Conservation (phyloP, 2,888 invertebrate genomes). For the Harpagoxenus sublaevis region DNA sequence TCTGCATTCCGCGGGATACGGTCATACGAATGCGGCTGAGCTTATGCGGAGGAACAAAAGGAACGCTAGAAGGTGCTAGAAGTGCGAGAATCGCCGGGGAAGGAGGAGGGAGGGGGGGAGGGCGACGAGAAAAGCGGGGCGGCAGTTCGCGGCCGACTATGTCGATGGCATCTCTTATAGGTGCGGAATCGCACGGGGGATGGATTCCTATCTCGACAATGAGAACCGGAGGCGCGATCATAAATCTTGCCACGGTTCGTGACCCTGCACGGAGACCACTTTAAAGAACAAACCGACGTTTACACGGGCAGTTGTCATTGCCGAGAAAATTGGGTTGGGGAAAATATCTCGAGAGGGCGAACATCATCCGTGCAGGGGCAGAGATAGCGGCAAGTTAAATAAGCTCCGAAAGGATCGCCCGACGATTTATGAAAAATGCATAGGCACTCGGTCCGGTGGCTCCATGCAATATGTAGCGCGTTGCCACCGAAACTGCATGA, state of each 20-base stretch:
- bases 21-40: conserved; percentile 35
- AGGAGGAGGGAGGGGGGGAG: neutral
- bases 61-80: conserved; percentile 2
- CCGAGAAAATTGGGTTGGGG: conserved; percentile 20
- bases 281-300: conserved; percentile 56
- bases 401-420: conserved; percentile 37
- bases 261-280: neutral
- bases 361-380: neutral
- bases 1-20: conserved; percentile 41
- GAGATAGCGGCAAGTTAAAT: conserved; percentile 41
- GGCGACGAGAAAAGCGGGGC: neutral
- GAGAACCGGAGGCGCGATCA: neutral
- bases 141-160: neutral
- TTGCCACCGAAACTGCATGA: conserved; percentile 28
- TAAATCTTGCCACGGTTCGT: conserved; percentile 49
- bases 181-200: neutral
- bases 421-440: conserved; percentile 58
- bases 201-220: conserved; percentile 21
- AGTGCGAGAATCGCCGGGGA: conserved; percentile 19
- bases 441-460: conserved; percentile 3
- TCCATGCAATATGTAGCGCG: conserved; percentile 37
- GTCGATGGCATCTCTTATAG: conserved; percentile 2
- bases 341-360: conserved; percentile 18
- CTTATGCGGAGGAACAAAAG: conserved; percentile 27
- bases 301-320: conserved; percentile 22